Conservation (phyloP, 2,797 vertebrate genomes). For the Myotis planiceps region DNA sequence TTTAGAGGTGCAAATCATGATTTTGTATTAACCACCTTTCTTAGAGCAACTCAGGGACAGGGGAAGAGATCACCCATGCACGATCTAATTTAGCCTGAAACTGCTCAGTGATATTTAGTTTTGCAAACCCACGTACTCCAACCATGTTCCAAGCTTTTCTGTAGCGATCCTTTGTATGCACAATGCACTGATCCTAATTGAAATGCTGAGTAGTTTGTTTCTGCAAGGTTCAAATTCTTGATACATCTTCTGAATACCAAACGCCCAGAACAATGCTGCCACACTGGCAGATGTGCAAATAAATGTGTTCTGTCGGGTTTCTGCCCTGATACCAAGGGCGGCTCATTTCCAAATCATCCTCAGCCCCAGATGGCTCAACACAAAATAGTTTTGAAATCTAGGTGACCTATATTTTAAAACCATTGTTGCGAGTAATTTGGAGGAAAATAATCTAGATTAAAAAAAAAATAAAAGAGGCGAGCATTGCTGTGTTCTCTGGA, state of each 20-base stretch:
- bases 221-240: constrained; percentile 58
- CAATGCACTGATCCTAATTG: constrained; percentile 47
- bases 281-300: constrained; percentile 32
- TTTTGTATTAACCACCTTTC: not conserved
- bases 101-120: not conserved
- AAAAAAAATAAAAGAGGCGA: not conserved
- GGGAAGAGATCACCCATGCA: not conserved
- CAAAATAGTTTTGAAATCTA: constrained; percentile 70
- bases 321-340: constrained; percentile 17
- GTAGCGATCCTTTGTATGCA: constrained; percentile 49
- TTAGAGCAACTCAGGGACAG: not conserved
- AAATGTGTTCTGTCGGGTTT: constrained; percentile 23
- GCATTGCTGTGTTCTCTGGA: not conserved
- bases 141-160: constrained; percentile 34
- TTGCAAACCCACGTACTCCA: constrained; percentile 10
- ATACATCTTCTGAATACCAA: constrained; percentile 74
- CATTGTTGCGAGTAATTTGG: constrained; percentile 42
- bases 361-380: constrained; percentile 59
- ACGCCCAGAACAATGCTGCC: constrained; percentile 38
- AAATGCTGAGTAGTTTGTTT: constrained; percentile 74
- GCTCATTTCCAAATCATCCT: constrained; percentile 50
- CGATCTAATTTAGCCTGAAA: constrained; percentile 20
- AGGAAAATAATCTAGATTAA: constrained; percentile 38
- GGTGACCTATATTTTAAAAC: constrained; percentile 77
- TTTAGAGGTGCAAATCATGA: not conserved